These are phyloP conservation scores for Aurelia aurita DNA, from an alignment of 30 jellyfish, hydroid and myxozoan genomes.

Conservation along the genomic window DNA sequence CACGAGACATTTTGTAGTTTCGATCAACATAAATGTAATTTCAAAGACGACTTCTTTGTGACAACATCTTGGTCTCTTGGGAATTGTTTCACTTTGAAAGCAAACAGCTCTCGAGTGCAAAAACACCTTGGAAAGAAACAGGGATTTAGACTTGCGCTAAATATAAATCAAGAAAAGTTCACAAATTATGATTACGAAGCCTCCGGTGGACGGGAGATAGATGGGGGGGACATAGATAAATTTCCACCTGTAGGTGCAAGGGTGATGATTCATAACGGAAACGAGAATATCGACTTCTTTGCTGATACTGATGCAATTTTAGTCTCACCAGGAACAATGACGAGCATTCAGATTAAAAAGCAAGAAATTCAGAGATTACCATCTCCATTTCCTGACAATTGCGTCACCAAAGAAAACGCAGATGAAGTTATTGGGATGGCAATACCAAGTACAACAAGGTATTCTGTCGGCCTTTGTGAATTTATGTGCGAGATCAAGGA, in stretches of 20 bases:
- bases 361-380: not conserved
- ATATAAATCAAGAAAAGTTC: not conserved
- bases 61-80: conserved; percentile 7
- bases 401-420: not conserved
- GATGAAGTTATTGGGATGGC: not conserved
- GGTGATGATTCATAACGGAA: not conserved
- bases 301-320: not conserved
- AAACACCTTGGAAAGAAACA: not conserved
- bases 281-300: not conserved
- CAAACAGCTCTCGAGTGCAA: not conserved
- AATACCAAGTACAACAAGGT: not conserved
- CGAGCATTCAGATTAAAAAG: not conserved
- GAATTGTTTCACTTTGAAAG: conserved; percentile 3
- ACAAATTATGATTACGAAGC: not conserved
- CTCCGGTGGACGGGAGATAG: too few species aligned
- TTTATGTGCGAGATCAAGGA: not conserved
- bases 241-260: not conserved
- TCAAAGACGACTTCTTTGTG: not conserved
- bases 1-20: not conserved
- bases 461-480: not conserved
- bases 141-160: not conserved
- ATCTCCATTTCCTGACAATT: not conserved
- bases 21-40: not conserved
- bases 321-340: conserved; percentile 3
- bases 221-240: too few species aligned